A percentile compares a stretch with the other conserved stretches of the same genome.
Evolutionary conservation across 2,113 vertebrate species (phyloP).

Genomic region (Zapornia atra): DNA sequence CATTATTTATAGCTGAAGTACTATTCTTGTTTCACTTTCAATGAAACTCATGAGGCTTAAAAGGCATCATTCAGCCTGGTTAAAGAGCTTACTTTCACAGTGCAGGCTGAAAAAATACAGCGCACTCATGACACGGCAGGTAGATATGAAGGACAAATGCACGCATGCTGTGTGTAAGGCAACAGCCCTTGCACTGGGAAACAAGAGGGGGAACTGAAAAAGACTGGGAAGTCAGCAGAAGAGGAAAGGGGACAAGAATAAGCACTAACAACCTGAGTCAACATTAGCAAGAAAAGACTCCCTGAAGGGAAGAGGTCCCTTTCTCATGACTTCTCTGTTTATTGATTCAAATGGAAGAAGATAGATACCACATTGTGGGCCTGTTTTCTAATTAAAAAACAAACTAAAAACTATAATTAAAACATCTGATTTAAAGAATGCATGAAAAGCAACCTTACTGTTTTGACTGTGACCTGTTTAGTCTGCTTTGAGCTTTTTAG

Average conservation of each 20-base stretch:
- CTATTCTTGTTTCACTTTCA: neutral
- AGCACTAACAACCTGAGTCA: slow-evolving; percentile 68
- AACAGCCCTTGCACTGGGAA: neutral
- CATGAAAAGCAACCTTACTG: slow-evolving; percentile 7
- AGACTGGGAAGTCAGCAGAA: slow-evolving; percentile 47
- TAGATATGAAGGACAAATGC: neutral
- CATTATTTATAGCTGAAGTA: neutral
- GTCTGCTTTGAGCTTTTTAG: slow-evolving; percentile 46
- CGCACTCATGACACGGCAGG: neutral
- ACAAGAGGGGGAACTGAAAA: slow-evolving; percentile 50
- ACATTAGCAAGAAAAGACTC: slow-evolving; percentile 69
- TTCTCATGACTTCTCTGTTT: slow-evolving; percentile 75
- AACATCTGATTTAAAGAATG: slow-evolving; percentile 42
- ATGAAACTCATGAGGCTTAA: neutral
- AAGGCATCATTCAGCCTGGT: neutral
- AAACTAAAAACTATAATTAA: slow-evolving; percentile 38
- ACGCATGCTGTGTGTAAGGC: neutral
- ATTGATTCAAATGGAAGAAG: slow-evolving; percentile 66
- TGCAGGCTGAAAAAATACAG: neutral
- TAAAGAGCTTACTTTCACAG: neutral
- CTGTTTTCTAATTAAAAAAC: slow-evolving; percentile 60
- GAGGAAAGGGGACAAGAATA: slow-evolving; percentile 56
- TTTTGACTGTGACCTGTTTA: slow-evolving; percentile 51
- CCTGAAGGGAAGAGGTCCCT: slow-evolving; percentile 67
- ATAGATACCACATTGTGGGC: slow-evolving; percentile 54